Conservation (phyloP, 2,113 vertebrate genomes). For the Lota lota region DNA sequence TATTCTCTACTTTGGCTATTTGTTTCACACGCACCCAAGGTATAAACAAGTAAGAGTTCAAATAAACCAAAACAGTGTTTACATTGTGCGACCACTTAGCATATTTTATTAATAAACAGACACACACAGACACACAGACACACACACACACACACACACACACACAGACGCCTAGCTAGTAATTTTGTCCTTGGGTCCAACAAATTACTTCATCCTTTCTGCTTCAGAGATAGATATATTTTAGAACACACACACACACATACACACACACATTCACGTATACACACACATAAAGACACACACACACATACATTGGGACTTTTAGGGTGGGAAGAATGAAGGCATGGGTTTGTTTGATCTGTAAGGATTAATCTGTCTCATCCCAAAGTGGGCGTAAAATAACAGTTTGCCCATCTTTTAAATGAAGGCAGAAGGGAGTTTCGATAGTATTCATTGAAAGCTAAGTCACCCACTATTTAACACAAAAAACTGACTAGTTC, state of each 20-base stretch:
- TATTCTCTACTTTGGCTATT: too few species aligned
- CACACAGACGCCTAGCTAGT: conserved; percentile 2
- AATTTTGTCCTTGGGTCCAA: not conserved
- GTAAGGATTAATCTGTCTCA: too few species aligned
- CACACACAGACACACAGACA: not conserved
- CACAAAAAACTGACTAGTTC: too few species aligned
- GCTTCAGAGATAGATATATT: conserved; percentile 26
- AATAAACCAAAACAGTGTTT: conserved; percentile 28
- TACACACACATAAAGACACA: not conserved
- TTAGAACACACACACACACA: conserved; percentile 3
- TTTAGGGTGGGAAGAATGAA: too few species aligned
- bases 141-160: not conserved
- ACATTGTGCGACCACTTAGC: conserved; percentile 7
- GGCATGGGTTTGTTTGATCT: too few species aligned
- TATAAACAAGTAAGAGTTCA: conserved; percentile 15
- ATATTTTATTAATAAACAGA: not conserved
- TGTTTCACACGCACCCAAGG: conserved; percentile 1
- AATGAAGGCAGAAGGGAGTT: too few species aligned
- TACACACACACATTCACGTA: not conserved
- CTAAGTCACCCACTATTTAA: too few species aligned
- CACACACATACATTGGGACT: conserved; percentile 1
- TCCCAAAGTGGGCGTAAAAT: too few species aligned
- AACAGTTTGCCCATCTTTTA: too few species aligned
- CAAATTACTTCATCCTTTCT: conserved; percentile 38
- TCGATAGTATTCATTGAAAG: too few species aligned